These are phyloP conservation scores for Grapholita molesta DNA, from an alignment of 1,140 invertebrate species.

Conservation along the genomic window DNA sequence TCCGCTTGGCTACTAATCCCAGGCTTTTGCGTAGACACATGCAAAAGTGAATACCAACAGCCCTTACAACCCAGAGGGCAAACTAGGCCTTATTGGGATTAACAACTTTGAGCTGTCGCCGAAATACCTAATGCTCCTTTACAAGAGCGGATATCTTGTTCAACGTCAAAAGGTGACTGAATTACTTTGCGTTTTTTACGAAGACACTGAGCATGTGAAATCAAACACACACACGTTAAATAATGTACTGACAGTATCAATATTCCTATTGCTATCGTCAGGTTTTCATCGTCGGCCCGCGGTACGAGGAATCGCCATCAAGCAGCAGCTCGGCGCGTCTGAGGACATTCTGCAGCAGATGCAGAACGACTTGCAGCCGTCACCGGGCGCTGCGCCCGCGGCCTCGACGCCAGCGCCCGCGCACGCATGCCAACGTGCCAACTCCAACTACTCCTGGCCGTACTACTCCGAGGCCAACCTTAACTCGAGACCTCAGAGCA, in stretches of 20 bases:
- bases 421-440: constrained; percentile 63
- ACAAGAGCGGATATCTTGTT: too few relatives aligned
- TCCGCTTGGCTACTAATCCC: too few relatives aligned
- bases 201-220: too few relatives aligned
- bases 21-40: too few relatives aligned
- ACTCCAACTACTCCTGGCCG: constrained; percentile 80
- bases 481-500: constrained; percentile 63
- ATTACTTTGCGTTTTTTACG: too few relatives aligned
- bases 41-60: too few relatives aligned
- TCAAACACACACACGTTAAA: too few relatives aligned
- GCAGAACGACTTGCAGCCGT: constrained; percentile 83
- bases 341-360: constrained; percentile 90
- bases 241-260: background rate
- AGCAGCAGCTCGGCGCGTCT: constrained; percentile 85
- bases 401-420: constrained; percentile 63
- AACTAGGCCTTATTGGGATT: too few relatives aligned
- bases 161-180: too few relatives aligned
- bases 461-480: constrained; percentile 81
- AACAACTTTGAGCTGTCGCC: too few relatives aligned
- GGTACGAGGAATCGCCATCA: constrained; percentile 81
- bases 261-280: constrained; percentile 24
- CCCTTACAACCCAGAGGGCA: too few relatives aligned
- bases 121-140: too few relatives aligned
- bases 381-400: constrained; percentile 51
- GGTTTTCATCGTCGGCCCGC: constrained; percentile 90